These are phyloP conservation scores for Brenthis hecate DNA, from an alignment of 2,888 invertebrate genomes.

Conservation along the genomic window DNA sequence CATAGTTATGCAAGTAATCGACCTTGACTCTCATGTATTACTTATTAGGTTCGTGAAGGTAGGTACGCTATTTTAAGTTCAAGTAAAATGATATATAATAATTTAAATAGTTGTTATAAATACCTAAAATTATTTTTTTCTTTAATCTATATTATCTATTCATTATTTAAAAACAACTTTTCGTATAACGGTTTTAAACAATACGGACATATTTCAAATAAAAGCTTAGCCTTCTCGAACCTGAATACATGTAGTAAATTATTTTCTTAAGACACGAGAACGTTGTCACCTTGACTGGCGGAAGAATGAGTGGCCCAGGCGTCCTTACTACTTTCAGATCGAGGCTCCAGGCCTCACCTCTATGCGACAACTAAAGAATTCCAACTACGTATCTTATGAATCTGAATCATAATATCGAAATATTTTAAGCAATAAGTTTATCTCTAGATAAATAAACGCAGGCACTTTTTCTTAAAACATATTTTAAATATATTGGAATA, in stretches of 20 bases:
- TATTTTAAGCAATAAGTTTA: not conserved
- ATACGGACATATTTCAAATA: not conserved
- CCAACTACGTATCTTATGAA: constrained; percentile 21
- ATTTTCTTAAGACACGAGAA: constrained; percentile 38
- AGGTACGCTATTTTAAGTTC: constrained; percentile 14
- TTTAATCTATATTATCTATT: not conserved
- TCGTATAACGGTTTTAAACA: not conserved
- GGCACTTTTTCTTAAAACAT: too few relatives aligned
- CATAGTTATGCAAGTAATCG: constrained; percentile 19
- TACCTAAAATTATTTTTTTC: not conserved
- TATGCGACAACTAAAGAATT: constrained; percentile 33
- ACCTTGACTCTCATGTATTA: constrained; percentile 23
- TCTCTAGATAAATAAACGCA: not conserved
- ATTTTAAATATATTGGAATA: too few relatives aligned
- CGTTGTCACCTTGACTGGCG: constrained; percentile 70
- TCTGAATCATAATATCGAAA: not conserved
- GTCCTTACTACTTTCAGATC: constrained; percentile 70
- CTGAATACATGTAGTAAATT: constrained; percentile 20
- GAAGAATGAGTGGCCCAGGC: constrained; percentile 61
- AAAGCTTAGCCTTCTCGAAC: constrained; percentile 17
- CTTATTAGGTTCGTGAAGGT: constrained; percentile 19
- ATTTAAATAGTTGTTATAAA: not conserved
- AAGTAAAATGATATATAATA: constrained; percentile 1
- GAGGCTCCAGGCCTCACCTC: constrained; percentile 50
- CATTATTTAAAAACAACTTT: not conserved